phyloP scores from a whole-genome alignment of 2,888 invertebrate species.

The Malthinus seriepunctatus region DNA sequence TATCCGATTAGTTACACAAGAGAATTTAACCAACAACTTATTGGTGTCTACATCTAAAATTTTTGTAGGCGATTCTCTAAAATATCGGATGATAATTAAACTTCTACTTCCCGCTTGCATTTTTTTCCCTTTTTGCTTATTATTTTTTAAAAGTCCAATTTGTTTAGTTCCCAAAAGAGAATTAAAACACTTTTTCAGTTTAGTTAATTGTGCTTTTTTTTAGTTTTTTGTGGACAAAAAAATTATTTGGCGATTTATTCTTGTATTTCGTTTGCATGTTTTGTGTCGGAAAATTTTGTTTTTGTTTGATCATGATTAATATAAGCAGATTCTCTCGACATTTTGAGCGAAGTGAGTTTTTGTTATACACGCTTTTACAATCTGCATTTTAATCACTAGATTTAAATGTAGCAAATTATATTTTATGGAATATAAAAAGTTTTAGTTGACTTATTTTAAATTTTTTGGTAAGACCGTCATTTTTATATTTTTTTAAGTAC shows the following conservation, averaged over 20 bases:
- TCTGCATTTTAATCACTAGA: conserved; percentile 7
- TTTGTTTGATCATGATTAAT: conserved; percentile 7
- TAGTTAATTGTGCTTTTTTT: background rate
- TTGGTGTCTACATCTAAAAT: background rate
- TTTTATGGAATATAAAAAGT: conserved; percentile 3
- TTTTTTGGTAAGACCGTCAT: no score
- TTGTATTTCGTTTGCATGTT: conserved; percentile 1
- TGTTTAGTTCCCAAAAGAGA: no score
- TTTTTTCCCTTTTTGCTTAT: background rate
- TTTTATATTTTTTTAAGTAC: no score
- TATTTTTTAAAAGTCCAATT: background rate
- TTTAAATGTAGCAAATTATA: conserved; percentile 8
- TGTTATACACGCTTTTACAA: conserved; percentile 7
- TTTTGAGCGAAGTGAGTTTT: conserved; percentile 10
- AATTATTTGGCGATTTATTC: conserved; percentile 3
- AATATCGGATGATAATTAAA: no score
- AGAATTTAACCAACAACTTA: background rate
- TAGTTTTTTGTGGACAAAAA: background rate
- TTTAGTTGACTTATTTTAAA: no score
- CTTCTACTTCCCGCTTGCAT: background rate
- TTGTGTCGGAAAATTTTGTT: conserved; percentile 4
- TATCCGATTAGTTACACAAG: conserved; percentile 19
- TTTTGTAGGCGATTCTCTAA: background rate
- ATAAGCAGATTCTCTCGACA: conserved; percentile 5
- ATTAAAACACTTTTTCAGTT: no score